Conservation (phyloP, 1,140 invertebrate species). For the Brachionus calyciflorus region DNA sequence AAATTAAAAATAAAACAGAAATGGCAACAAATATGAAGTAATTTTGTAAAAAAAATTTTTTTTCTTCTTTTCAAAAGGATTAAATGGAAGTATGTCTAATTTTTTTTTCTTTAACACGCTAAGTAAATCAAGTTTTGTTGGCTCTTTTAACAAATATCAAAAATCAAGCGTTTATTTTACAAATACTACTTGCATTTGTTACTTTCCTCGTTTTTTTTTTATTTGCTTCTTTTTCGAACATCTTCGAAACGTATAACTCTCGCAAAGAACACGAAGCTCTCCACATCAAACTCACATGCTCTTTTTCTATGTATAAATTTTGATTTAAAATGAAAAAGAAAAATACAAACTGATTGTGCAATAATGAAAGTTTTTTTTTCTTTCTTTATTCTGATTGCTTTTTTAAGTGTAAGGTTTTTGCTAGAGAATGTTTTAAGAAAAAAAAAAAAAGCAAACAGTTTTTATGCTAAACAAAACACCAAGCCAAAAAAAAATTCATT, state of each 20-base stretch:
- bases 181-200: background rate
- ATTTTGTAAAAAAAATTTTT: background rate
- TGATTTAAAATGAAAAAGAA: too few species aligned
- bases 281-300: background rate
- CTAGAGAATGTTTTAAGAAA: too few species aligned
- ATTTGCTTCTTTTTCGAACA: background rate
- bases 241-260: background rate
- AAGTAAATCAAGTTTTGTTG: background rate
- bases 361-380: too few species aligned
- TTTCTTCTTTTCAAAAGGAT: background rate
- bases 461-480: conserved; percentile 5
- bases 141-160: too few species aligned
- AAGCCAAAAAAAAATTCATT: conserved; percentile 26
- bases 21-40: conserved; percentile 34
- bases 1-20: conserved; percentile 23
- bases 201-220: background rate
- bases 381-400: too few species aligned
- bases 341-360: conserved; percentile 26
- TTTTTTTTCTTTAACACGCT: background rate
- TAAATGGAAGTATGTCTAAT: conserved; percentile 6
- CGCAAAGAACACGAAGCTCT: too few species aligned
- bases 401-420: too few species aligned
- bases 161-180: background rate
- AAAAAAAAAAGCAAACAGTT: background rate
- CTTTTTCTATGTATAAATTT: too few species aligned